Evolutionary conservation across 2,888 invertebrate genomes (phyloP).

Genomic region (Muscina levida): DNA sequence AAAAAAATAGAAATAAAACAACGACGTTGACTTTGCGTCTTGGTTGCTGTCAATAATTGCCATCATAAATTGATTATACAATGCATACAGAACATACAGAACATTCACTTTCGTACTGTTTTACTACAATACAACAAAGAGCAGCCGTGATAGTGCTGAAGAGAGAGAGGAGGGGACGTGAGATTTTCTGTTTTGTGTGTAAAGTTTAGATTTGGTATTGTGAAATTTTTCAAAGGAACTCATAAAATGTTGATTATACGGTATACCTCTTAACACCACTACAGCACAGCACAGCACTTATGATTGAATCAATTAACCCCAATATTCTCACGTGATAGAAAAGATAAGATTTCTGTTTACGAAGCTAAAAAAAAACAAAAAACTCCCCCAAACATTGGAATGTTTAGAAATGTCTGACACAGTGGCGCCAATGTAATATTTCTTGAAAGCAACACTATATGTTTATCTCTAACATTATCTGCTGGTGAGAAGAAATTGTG

Average conservation of each 20-base stretch:
- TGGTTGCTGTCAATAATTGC: conserved; percentile 19
- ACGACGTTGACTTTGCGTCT: conserved; percentile 1
- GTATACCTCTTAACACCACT: too few relatives aligned
- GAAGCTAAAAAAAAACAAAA: too few relatives aligned
- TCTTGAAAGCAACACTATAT: conserved; percentile 7
- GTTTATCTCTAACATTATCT: not conserved
- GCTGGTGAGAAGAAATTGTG: not conserved
- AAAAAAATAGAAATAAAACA: too few relatives aligned
- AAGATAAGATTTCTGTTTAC: conserved; percentile 47
- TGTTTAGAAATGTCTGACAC: conserved; percentile 9
- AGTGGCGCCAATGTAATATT: conserved; percentile 29
- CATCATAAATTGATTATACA: conserved; percentile 17
- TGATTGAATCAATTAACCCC: conserved; percentile 41
- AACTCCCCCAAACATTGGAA: too few relatives aligned
- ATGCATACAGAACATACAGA: too few relatives aligned
- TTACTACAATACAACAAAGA: too few relatives aligned
- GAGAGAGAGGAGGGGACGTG: too few relatives aligned
- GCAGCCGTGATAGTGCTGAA: not conserved
- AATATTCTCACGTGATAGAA: conserved; percentile 37
- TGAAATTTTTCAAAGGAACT: not conserved
- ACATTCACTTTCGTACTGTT: not conserved
- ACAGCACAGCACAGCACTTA: not conserved
- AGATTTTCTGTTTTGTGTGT: too few relatives aligned
- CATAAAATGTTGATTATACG: not conserved
- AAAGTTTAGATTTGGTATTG: too few relatives aligned